Evolutionary conservation across 2,888 invertebrate genomes (phyloP).

Genomic region (Thecophora atra): DNA sequence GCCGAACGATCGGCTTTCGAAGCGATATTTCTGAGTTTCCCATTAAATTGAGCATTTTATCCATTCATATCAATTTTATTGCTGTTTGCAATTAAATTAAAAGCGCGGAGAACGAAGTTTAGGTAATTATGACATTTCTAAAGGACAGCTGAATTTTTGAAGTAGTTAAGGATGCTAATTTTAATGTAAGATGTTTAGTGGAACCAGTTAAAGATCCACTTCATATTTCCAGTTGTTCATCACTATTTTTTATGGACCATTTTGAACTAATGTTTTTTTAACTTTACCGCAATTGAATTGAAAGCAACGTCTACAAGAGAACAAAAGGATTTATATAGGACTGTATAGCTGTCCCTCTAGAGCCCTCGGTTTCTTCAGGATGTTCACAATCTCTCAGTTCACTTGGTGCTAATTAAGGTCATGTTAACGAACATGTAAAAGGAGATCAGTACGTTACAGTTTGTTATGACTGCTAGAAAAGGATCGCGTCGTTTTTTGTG

Average conservation of each 20-base stretch:
- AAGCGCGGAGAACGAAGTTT: not conserved
- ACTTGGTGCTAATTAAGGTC: slow-evolving; percentile 37
- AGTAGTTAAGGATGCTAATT: too few relatives aligned
- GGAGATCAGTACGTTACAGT: slow-evolving; percentile 41
- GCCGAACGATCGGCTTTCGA: not conserved
- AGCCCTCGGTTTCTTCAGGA: not conserved
- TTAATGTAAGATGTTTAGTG: too few relatives aligned
- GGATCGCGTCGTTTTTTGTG: slow-evolving; percentile 27
- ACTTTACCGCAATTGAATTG: too few relatives aligned
- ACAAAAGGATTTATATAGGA: too few relatives aligned
- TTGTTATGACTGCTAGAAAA: slow-evolving; percentile 46
- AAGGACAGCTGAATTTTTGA: slow-evolving; percentile 12
- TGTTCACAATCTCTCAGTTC: not conserved
- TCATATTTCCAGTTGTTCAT: too few relatives aligned
- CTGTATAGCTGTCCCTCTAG: too few relatives aligned
- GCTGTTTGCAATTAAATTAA: slow-evolving; percentile 20
- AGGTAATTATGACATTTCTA: not conserved
- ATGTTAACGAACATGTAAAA: slow-evolving; percentile 23
- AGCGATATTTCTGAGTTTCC: not conserved
- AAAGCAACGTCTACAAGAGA: too few relatives aligned
- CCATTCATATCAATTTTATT: slow-evolving; percentile 27
- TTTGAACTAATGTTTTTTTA: too few relatives aligned
- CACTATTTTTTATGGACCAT: too few relatives aligned
- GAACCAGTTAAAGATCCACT: too few relatives aligned
- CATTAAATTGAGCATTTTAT: not conserved